Conservation (phyloP, 2,113 vertebrate genomes). For the Cervus canadensis region DNA sequence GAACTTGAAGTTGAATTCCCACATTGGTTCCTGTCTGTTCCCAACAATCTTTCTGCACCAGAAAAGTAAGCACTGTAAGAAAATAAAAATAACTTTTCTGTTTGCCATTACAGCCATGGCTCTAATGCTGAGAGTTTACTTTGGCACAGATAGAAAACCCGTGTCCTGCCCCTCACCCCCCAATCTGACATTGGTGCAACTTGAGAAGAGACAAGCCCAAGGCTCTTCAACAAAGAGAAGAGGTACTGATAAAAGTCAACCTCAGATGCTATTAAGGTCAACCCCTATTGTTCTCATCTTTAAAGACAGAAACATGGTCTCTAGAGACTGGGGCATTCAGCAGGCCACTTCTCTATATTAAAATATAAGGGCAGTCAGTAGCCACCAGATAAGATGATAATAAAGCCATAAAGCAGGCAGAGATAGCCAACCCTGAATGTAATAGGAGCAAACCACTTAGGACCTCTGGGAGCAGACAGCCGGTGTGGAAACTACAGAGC, state of each 20-base stretch:
- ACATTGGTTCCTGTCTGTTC: conserved; percentile 90
- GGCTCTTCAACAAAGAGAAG: conserved; percentile 6
- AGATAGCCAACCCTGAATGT: background rate
- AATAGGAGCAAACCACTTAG: conserved; percentile 17
- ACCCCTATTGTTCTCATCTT: conserved; percentile 31
- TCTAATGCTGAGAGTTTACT: background rate
- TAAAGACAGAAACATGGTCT: conserved; percentile 42
- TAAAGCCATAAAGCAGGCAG: conserved; percentile 35
- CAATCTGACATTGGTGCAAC: background rate
- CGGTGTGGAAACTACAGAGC: background rate
- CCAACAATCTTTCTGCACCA: conserved; percentile 93
- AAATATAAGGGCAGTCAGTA: conserved; percentile 36
- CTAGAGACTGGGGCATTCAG: conserved; percentile 7
- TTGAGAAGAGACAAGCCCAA: conserved; percentile 24
- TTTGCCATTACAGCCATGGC: conserved; percentile 1
- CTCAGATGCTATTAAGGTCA: conserved; percentile 13
- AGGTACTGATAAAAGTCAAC: conserved; percentile 56
- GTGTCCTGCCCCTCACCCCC: background rate
- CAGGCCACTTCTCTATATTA: conserved; percentile 49
- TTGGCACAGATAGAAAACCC: background rate
- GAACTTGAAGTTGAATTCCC: conserved; percentile 99
- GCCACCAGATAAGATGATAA: conserved; percentile 48
- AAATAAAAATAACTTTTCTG: conserved; percentile 35
- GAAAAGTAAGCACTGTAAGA: conserved; percentile 94
- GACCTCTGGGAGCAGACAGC: conserved; percentile 59